Base-by-base conservation (phyloP, 1,140 invertebrate genomes). In the Ceratina australensis region DNA sequence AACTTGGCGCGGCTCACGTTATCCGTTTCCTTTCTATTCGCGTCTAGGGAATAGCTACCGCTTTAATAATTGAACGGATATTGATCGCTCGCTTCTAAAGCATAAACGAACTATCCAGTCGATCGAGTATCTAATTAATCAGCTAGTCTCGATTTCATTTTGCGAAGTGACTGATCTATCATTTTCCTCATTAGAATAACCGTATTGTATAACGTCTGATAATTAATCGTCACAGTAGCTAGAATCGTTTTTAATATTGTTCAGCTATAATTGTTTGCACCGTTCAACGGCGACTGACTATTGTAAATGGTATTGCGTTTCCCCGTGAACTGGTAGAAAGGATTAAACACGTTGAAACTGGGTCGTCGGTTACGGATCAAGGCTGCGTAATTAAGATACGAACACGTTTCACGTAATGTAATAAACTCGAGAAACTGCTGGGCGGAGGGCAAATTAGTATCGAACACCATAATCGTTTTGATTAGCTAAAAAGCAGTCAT, bases 341-440 rank as follows among this genome's bases (percentile, higher is more conserved):
- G 74, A 77, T 61, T 77, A 77, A 63, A 26, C 28, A 60, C n/a
- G 26, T 0, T 69, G 57, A 13, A 77, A 71, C 74, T 77, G 4
- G 74, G 74, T 77, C 74, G 66, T n/a, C 18, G 65, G 73, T 68
- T 69, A 26, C 67, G 74, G 74, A 71, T 77, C 74, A 54, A 77
- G 74, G 74, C 66, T 71, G 74, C 13, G 20, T 33, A 42, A 52
- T 28, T 52, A 24, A 71, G 47, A 7, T 10, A 42, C 33, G 33
- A 42, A 42, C 15, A 24, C 7, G 16, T 13, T 71, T 71, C 61
- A 42, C 49, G 59, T 42, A 3, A 10, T 24, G 56, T 24, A 26
- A 15, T 42, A 42, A 24, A 47, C 16, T 4, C 24, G 16, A 33
- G n/a, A 42, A 63, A 63, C 28, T 5, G n/a, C n/a, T n/a, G n/a